Evolutionary conservation across 2,113 vertebrate species (phyloP), one percentile per base, ranked within the genome.

Genomic region (Syngnathus floridae): DNA sequence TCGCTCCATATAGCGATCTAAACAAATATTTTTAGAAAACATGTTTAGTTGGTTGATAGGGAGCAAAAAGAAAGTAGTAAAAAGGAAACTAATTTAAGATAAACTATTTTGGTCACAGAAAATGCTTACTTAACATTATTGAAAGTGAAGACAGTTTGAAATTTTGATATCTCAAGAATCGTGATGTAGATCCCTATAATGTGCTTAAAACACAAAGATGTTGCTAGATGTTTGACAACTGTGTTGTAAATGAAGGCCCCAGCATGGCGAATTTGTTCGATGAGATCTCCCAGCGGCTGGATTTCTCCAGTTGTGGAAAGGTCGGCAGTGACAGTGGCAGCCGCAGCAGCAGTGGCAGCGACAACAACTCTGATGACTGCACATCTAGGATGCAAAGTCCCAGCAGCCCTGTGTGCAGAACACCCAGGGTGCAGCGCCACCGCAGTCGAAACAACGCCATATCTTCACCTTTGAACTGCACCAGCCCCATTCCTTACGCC

Each of bases 301-400:
- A 91, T 72, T 93, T 96, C 66, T 92, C 92, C 14, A 92, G 82
- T 38, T 90, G 88, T 66, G 93, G 90, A 4, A 93, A 97, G 65
- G 93, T 94, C 1, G 85, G 84, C 3, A 80, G 76, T 49, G 84
- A 79, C 38, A 38, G 77, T 65, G 90, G 82, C 76, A 80, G 75
- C 49, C 83, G 81, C 38, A 46, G 77, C 66, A 90, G 82, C 75
- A 79, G 77, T 49, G 82, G 80, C 37, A 85, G 85, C 36, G 62
- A 83, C 35, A 36, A 52, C 48, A 64, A 51, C 61, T 82, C 80
- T 0, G 90, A 90, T 26, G 87, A 92, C 66, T 81, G 77, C 80
- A 60, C 0, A 5, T 45, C 73, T 43, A 54, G 10, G 1, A 12
- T 71, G 45, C 63, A 9, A 11, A 65, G 36, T 22, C 65, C 72